phyloP scores from a whole-genome alignment of 2,888 invertebrate genomes.

The Mythimna vitellina region DNA sequence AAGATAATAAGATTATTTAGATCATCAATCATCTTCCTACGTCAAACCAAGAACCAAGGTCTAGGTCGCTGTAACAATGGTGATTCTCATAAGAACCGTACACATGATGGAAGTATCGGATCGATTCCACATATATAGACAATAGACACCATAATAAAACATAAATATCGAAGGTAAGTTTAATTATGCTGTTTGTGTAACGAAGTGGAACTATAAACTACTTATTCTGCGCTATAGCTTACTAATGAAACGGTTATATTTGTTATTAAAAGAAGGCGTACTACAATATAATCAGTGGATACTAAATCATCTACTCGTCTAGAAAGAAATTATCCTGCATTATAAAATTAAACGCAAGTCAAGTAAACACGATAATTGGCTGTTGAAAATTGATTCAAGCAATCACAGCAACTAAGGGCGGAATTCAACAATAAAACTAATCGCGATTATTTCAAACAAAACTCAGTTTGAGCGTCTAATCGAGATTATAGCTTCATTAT shows the following conservation, averaged over 20 bases:
- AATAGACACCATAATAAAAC: neutral
- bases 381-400: neutral
- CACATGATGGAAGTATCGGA: conserved; percentile 1
- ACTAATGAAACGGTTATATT: neutral
- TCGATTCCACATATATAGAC: neutral
- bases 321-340: neutral
- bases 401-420: neutral
- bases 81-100: conserved; percentile 7
- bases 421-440: no score
- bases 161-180: neutral
- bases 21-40: conserved; percentile 21
- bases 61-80: conserved; percentile 45
- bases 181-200: neutral
- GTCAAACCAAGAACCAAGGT: conserved; percentile 24
- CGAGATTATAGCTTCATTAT: no score
- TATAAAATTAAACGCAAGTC: neutral
- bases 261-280: neutral
- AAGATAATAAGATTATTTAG: conserved; percentile 4
- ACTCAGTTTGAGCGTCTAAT: no score
- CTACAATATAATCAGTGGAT: neutral
- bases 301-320: no score
- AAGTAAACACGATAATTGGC: neutral
- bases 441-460: no score
- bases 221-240: no score
- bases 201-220: neutral